Base-by-base conservation (phyloP, 2,888 invertebrate species). In the Parnassius smintheus region DNA sequence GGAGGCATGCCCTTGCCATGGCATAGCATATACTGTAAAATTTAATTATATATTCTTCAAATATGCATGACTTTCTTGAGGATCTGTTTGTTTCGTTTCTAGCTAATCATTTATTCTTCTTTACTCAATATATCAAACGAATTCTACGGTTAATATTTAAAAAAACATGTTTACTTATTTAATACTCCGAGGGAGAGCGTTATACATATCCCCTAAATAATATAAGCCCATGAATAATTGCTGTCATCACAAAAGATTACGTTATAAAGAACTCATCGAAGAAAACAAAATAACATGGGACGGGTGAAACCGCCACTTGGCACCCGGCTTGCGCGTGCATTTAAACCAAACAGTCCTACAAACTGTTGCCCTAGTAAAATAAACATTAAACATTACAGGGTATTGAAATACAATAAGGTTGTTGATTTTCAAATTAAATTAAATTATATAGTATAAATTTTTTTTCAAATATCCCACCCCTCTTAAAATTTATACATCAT, bases 361-460 rank as follows among this genome's bases (percentile, higher is more conserved):
- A 82, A 82, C 79, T 76, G 78, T 75, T 81, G 76, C 75, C 72
- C 78, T 78, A 82, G 75, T 81, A 85, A 86, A 87, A 82, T 81
- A 89, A 85, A 87, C 82, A 83, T 70, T 75, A 73, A 72, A 63
- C 63, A 63, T 56, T 45, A 63, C 51, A 41, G 59, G 50, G 63
- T 56, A 59, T 59, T 59, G 41, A 59, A 56, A 71, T 71, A 70
- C 75, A 75, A 75, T 73, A 67, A 67, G 71, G 63, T 66, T 71
- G 69, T 71, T 69, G 76, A 81, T 79, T 77, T 18, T 18, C 18
- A 1, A 18, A 18, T 18, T 18, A 1, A 18, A 18, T 18, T 18
- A 18, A 18, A 18, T 18, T 18, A 18, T 1, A 18, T 18, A 18
- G 18, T 18, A 18, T 18, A 18, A 18, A 1, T 18, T 18, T 18